Evolutionary conservation across 2,113 vertebrate species (phyloP), one percentile per base, ranked within the genome.

Genomic region (Brachirus orientalis): DNA sequence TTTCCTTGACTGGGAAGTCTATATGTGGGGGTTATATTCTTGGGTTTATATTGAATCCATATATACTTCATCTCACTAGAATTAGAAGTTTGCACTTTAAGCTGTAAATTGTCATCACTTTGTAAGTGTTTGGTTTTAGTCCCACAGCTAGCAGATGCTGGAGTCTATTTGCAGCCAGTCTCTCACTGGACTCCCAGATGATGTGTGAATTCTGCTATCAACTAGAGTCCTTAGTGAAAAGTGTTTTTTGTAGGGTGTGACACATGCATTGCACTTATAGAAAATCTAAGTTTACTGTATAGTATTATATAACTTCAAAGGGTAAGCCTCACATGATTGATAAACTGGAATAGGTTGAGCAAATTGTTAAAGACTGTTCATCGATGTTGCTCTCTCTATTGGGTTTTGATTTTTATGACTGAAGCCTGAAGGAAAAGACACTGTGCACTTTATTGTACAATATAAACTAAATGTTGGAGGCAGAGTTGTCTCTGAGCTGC

Each of bases 261-360:
- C 38, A 22, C 10, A 3, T 2, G 35, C 20, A 52, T 61, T 52
- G 51, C 16, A 18, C 28, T n/a, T 38, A 79, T 17, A 60, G 44
- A 33, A 48, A 70, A 16, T 58, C 0, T 6, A 63, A 52, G 45
- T 45, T 14, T 41, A 7, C n/a, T 40, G 9, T 37, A 36, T 52
- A 72, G 73, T 75, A 57, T 57, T 69, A 36, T 69, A 38, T 2
- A 12, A 67, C 83, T 86, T 87, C 81, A 87, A 88, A 89, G 75
- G n/a, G 28, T 28, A 28, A 56, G 18, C 17, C 57, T 79, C 63
- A 48, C 65, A 43, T 69, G 60, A 60, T 65, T 20, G 69, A 79
- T 33, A 51, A 73, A 70, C 46, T 35, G 62, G 67, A 80, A 62
- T 53, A 44, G 35, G 62, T 69, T 72, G 37, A n/a, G 48, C 63